These are phyloP conservation scores for Mobula hypostoma DNA, from an alignment of 2,113 vertebrate genomes.

Conservation along the genomic window DNA sequence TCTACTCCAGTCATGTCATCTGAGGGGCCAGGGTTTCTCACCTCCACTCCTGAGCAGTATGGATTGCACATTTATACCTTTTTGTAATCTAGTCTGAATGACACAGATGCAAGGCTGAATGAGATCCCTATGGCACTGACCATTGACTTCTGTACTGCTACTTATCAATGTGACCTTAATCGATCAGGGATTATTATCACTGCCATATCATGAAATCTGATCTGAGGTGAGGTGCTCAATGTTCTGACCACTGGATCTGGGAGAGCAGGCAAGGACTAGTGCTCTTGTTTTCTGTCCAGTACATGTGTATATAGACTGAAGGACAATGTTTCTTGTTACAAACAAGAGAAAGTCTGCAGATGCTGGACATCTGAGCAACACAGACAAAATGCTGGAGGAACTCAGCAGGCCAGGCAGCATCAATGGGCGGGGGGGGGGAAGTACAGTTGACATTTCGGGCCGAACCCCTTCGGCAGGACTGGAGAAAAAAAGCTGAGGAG, in stretches of 20 bases:
- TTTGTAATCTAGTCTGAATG: neutral
- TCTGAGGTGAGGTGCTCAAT: neutral
- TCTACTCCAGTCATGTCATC: rapidly evolving
- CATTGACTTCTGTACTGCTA: neutral
- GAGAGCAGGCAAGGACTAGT: neutral
- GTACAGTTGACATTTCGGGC: too few relatives aligned
- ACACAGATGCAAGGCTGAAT: neutral
- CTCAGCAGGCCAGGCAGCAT: too few relatives aligned
- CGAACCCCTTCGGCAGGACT: too few relatives aligned
- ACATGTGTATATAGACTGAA: too few relatives aligned
- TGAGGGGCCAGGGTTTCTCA: neutral
- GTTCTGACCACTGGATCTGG: neutral
- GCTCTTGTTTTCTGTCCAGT: neutral
- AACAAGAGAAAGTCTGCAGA: too few relatives aligned
- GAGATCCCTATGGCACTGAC: neutral
- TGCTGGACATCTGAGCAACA: too few relatives aligned
- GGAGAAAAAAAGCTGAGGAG: too few relatives aligned
- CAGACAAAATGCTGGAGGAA: too few relatives aligned
- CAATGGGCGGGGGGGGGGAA: too few relatives aligned
- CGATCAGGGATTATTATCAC: too few relatives aligned
- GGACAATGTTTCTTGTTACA: neutral
- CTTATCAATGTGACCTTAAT: neutral
- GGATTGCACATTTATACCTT: slow-evolving; percentile 34
- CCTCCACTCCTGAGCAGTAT: slow-evolving; percentile 64
- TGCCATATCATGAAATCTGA: too few relatives aligned